Percentiles rank a stretch among this genome's conserved stretches.
These are phyloP conservation scores for Celastrina argiolus DNA, from an alignment of 2,888 invertebrate species.

Conservation along the genomic window DNA sequence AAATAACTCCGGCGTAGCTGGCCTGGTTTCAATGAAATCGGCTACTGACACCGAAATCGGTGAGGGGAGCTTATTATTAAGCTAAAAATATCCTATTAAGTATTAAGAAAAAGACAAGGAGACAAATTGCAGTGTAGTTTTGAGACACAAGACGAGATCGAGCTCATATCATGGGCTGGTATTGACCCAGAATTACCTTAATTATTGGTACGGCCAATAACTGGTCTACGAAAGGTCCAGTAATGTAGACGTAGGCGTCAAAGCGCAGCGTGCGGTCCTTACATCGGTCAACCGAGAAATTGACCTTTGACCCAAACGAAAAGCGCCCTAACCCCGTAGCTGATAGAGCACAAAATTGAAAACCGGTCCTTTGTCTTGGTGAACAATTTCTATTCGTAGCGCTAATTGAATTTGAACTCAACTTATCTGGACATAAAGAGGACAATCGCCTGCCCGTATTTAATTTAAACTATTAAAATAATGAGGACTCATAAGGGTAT, in stretches of 20 bases:
- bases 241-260: conserved; percentile 61
- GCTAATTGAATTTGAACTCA: conserved; percentile 39
- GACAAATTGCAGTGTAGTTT: not conserved
- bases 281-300: conserved; percentile 49
- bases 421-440: conserved; percentile 36
- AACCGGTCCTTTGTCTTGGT: conserved; percentile 33
- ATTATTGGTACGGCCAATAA: conserved; percentile 49
- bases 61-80: too few species aligned
- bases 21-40: too few species aligned
- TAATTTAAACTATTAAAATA: conserved; percentile 68
- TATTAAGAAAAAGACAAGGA: not conserved
- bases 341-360: conserved; percentile 38
- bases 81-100: not conserved
- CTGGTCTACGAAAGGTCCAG: conserved; percentile 43
- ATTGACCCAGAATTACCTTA: conserved; percentile 43
- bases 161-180: not conserved
- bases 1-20: too few species aligned
- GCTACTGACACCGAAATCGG: too few species aligned
- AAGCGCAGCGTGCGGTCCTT: conserved; percentile 62
- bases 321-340: conserved; percentile 34
- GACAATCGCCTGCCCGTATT: conserved; percentile 32
- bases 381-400: conserved; percentile 39
- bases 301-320: conserved; percentile 32
- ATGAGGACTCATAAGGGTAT: conserved; percentile 68
- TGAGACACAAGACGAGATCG: not conserved